phyloP scores from a whole-genome alignment of 2,113 vertebrate genomes.

The Cyanoramphus novaezelandiae region DNA sequence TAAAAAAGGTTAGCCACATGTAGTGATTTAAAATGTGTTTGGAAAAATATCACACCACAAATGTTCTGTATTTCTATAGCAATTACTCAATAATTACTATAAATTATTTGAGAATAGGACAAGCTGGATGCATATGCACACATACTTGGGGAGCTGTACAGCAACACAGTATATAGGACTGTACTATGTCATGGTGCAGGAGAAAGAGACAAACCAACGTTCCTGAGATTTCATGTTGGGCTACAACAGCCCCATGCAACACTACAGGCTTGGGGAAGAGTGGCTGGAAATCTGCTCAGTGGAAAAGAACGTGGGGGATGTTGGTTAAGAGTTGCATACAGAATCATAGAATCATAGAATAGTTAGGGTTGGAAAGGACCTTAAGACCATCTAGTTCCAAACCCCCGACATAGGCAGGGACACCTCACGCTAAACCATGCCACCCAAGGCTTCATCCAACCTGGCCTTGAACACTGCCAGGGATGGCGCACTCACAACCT shows the following conservation, averaged over 20 bases:
- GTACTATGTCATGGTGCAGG: no score
- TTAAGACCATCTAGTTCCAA: no score
- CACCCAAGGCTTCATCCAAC: no score
- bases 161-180: neutral
- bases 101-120: neutral
- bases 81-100: neutral
- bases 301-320: neutral
- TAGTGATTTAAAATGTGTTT: neutral
- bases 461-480: no score
- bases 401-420: no score
- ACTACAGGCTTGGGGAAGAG: neutral
- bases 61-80: neutral
- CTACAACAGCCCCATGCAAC: neutral
- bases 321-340: no score
- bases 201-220: neutral
- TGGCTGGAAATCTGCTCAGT: neutral
- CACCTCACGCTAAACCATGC: no score
- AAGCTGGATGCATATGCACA: neutral
- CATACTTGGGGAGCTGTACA: neutral
- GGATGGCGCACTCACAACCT: no score
- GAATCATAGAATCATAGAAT: no score
- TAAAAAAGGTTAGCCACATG: neutral
- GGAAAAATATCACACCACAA: neutral
- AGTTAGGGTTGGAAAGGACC: no score
- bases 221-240: neutral